Evolutionary conservation across 1,140 invertebrate species (phyloP), one percentile per base, ranked within the genome.

Genomic region (Calycopis cecrops): DNA sequence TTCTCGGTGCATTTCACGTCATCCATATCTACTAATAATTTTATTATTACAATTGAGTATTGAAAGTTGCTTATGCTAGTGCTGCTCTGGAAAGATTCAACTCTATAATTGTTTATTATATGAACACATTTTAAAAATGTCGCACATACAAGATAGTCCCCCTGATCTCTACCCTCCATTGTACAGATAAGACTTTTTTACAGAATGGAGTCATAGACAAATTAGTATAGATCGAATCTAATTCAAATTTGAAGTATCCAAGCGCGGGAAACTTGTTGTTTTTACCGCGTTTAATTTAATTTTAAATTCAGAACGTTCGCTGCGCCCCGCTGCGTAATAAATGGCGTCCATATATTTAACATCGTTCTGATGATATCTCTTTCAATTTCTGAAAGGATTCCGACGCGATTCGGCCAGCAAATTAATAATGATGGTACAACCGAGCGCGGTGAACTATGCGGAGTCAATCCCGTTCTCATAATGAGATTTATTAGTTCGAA

Each of bases 351-450:
- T 85, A 76, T 44, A 44, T 44, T 44, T 44, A 44, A 44, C 81
- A 87, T 87, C 83, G 84, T 71, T 55, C 62, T 72, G 83, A 87
- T 87, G 83, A 87, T 87, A 87, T 87, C 83, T 87, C 79, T 81
- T 84, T 87, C 79, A 79, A 79, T 75, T 82, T 84, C 76, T 81
- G 79, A 79, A 82, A 73, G 71, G 61, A 73, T 44, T 44, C 16
- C 40, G 40, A 58, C 67, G 65, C 73, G 73, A 67, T 69, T 62
- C 62, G 71, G 65, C 49, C 79, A 71, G 68, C 72, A 68, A 77
- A 83, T 82, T 82, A 80, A 84, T 84, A 80, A 82, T 68, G 60
- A 61, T 65, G 59, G 52, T 67, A 60, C 61, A 60, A 62, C 37
- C 37, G 40, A 12, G 65, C 63, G 65, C 71, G 60, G 54, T 71